These are phyloP conservation scores for Thunnus thynnus DNA, from an alignment of 2,113 vertebrate species.

Conservation along the genomic window DNA sequence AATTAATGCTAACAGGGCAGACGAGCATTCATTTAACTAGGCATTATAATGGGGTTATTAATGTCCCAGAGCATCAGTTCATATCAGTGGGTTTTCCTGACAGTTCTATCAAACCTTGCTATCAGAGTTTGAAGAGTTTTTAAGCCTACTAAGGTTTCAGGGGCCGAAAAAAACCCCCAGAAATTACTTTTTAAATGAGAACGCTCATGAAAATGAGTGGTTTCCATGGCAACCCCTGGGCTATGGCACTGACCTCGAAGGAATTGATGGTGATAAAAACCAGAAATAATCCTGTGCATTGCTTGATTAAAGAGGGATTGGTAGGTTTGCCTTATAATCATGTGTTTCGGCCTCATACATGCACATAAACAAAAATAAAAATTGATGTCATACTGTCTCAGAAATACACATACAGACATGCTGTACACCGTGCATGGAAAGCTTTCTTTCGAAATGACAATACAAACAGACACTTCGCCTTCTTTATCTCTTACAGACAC, in stretches of 20 bases:
- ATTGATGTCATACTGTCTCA: not conserved
- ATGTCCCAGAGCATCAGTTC: too few relatives aligned
- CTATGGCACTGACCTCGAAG: slow-evolving; percentile 16
- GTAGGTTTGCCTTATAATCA: not conserved
- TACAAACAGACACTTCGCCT: not conserved
- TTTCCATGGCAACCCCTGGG: slow-evolving; percentile 64
- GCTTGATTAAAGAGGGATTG: not conserved
- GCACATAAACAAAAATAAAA: not conserved
- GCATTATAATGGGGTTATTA: too few relatives aligned
- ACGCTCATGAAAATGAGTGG: slow-evolving; percentile 9
- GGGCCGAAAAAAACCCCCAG: not conserved
- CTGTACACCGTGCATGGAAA: not conserved
- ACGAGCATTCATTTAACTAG: too few relatives aligned
- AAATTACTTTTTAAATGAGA: slow-evolving; percentile 5
- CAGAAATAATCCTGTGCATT: not conserved
- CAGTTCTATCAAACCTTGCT: too few relatives aligned
- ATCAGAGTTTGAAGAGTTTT: not conserved
- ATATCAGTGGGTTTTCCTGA: too few relatives aligned
- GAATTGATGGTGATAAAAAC: slow-evolving; percentile 4
- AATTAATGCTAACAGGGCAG: too few relatives aligned
- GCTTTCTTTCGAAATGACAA: not conserved
- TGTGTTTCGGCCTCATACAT: not conserved
- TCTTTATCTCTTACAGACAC: not conserved
- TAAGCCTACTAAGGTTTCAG: not conserved
- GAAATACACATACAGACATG: not conserved